Percentiles rank a stretch among this genome's conserved stretches.
Conservation (phyloP, 2,113 vertebrate genomes). For the Astatoreochromis straeleni region DNA sequence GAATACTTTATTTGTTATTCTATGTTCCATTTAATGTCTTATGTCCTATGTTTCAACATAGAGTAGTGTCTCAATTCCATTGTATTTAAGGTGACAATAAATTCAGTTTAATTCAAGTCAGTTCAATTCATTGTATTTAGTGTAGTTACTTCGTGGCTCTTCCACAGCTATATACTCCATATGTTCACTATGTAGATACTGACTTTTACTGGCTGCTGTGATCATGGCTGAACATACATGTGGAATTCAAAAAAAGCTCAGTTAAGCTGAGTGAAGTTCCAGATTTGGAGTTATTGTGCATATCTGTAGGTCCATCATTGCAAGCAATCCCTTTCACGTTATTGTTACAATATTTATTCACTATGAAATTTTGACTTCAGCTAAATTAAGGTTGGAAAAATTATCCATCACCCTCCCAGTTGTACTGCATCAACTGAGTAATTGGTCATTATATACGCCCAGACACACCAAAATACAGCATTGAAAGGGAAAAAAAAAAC, state of each 20-base stretch:
- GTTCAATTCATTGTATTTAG: not conserved
- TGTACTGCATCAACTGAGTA: not conserved
- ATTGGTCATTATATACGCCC: not conserved
- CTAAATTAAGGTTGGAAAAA: not conserved
- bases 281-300: not conserved
- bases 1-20: not conserved
- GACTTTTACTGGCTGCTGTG: not conserved
- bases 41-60: not conserved
- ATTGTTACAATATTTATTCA: not conserved
- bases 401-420: not conserved
- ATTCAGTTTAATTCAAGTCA: not conserved
- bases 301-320: not conserved
- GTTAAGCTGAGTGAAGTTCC: not conserved
- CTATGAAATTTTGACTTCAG: not conserved
- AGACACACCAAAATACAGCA: rapidly evolving
- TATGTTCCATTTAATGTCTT: not conserved
- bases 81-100: not conserved
- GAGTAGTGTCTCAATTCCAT: not conserved
- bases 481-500: not conserved
- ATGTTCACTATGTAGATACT: not conserved
- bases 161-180: not conserved
- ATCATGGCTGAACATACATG: not conserved
- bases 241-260: not conserved
- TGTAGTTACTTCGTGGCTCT: rapidly evolving
- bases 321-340: not conserved